Evolutionary conservation across 2,888 invertebrate genomes (phyloP), one percentile per base, ranked within the genome.

Genomic region (Drosophila nigricruria): DNA sequence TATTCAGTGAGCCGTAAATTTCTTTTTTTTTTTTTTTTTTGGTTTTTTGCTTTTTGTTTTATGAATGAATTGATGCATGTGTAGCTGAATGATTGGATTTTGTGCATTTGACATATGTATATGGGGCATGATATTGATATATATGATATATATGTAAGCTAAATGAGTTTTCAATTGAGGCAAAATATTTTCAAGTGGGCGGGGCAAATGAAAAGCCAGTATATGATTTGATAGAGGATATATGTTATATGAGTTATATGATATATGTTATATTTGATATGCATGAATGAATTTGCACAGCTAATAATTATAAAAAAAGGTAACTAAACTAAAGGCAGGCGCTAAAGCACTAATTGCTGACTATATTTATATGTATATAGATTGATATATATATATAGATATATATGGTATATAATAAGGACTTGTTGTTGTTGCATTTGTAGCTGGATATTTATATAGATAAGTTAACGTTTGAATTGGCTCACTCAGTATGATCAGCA

Each of bases 401-500:
- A 14, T 36, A 34, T 16, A 30, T 10, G 9, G 9, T 45, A 38
- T 20, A 9, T 42, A 58, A 43, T 43, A 32, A n/a, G 8, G 5
- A 23, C 16, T 63, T 34, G 30, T 73, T 38, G 52, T 64, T 68
- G 68, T 67, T 68, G 68, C 60, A 68, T 45, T 66, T 50, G 27
- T 36, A 54, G 59, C 50, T 42, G 25, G 23, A 45, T 49, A 36
- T 66, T 36, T 12, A 36, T 66, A 18, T 18, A 25, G 32, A 47
- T 57, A 34, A 56, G 5, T n/a, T 43, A 38, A 38, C n/a, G 20
- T 9, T 52, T 23, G 23, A 34, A 20, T 52, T 36, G 96, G 96
- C 97, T 97, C 96, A 99, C 99, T 96, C 94, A 99, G 96, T 92
- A 99, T 97, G 93, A 98, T 97, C 93, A 98, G 96, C 91, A 99